Percentiles rank a stretch among this genome's conserved stretches.
Conservation (phyloP, 2,888 invertebrate species). For the Eristalinus sepulchralis region DNA sequence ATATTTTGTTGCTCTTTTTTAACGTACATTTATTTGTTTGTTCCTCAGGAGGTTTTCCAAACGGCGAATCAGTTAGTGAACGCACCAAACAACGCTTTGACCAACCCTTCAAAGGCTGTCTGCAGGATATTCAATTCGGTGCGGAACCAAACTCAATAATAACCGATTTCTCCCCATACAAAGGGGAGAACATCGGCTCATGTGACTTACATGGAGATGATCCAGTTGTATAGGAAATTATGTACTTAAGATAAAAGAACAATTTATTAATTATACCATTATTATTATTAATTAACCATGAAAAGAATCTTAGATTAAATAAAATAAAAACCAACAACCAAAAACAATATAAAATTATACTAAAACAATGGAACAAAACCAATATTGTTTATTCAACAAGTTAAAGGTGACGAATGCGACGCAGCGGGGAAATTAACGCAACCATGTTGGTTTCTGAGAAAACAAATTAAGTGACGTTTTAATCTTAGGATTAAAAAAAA, state of each 20-base stretch:
- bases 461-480: constrained; percentile 59
- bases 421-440: constrained; percentile 48
- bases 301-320: constrained; percentile 60
- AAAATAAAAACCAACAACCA: constrained; percentile 45
- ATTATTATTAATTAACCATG: constrained; percentile 66
- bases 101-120: constrained; percentile 84
- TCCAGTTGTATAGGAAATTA: constrained; percentile 78
- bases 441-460: constrained; percentile 61
- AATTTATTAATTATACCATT: constrained; percentile 68
- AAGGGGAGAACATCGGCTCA: constrained; percentile 83
- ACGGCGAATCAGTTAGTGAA: constrained; percentile 80
- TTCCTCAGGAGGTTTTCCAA: constrained; percentile 83
- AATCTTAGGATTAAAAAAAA: constrained; percentile 65
- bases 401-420: constrained; percentile 5
- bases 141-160: constrained; percentile 79
- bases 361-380: constrained; percentile 53
- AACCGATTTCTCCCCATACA: constrained; percentile 83
- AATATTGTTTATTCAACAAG: constrained; percentile 56
- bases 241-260: constrained; percentile 71
- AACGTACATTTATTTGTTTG: background rate
- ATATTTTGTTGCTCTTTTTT: background rate
- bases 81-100: constrained; percentile 82
- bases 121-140: constrained; percentile 83
- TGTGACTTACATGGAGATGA: constrained; percentile 82
- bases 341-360: constrained; percentile 40